Evolutionary conservation across 2,888 invertebrate species (phyloP).

Genomic region (Apotomis turbidana): DNA sequence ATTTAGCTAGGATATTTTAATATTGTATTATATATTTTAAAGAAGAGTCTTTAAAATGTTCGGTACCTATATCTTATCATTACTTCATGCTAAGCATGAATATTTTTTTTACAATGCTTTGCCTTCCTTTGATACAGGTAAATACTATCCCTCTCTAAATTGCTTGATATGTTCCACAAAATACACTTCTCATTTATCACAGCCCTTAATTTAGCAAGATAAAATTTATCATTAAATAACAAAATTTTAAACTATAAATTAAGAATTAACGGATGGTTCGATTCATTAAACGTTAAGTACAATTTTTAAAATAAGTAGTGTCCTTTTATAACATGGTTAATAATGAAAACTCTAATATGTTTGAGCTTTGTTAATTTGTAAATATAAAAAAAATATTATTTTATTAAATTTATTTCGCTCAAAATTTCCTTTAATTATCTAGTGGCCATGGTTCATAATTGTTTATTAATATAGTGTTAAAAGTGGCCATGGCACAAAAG

Average conservation of each 20-base stretch:
- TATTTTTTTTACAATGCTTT: slow-evolving; percentile 7
- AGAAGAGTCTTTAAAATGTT: not conserved
- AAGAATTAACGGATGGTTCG: slow-evolving; percentile 56
- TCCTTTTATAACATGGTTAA: slow-evolving; percentile 39
- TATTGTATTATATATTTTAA: too few species aligned
- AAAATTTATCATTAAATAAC: slow-evolving; percentile 68
- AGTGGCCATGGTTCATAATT: slow-evolving; percentile 2
- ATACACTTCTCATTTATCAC: slow-evolving; percentile 75
- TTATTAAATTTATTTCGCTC: not conserved
- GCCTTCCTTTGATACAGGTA: not conserved
- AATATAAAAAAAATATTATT: slow-evolving; percentile 22
- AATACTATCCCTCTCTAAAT: slow-evolving; percentile 45
- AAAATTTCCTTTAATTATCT: slow-evolving; percentile 10
- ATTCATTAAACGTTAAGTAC: slow-evolving; percentile 61
- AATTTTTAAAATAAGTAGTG: slow-evolving; percentile 46
- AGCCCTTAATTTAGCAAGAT: slow-evolving; percentile 73
- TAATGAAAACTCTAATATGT: slow-evolving; percentile 46
- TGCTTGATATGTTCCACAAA: slow-evolving; percentile 67
- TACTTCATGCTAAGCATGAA: slow-evolving; percentile 3
- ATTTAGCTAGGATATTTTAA: too few species aligned
- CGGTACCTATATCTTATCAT: not conserved
- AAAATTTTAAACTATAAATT: slow-evolving; percentile 67
- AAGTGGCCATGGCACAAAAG: slow-evolving; percentile 31
- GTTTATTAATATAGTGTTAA: slow-evolving; percentile 1
- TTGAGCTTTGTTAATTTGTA: slow-evolving; percentile 53